phyloP scores from a whole-genome alignment of 2,888 invertebrate genomes.

The Acronicta alni region DNA sequence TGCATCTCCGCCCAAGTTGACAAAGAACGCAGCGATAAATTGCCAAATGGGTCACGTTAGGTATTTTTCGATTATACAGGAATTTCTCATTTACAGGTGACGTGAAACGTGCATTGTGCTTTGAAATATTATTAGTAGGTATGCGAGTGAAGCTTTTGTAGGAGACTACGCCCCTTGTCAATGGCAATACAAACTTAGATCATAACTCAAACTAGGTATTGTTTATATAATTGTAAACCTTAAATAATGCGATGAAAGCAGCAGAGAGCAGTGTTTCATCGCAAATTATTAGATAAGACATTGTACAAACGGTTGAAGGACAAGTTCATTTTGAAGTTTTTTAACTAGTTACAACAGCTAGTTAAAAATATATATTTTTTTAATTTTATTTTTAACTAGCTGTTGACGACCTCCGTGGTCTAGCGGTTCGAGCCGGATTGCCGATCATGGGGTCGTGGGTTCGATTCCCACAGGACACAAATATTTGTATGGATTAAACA shows the following conservation, averaged over 20 bases:
- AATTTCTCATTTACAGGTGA: conserved; percentile 44
- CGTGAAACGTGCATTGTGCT: conserved; percentile 30
- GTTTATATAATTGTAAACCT: not conserved
- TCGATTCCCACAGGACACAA: too few species aligned
- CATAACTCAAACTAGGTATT: not conserved
- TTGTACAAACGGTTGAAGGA: not conserved
- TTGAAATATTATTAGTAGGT: conserved; percentile 33
- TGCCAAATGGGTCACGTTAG: conserved; percentile 67
- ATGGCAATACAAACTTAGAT: not conserved
- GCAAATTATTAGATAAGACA: not conserved
- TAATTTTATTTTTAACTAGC: too few species aligned
- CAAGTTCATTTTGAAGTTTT: too few species aligned
- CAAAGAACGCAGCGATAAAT: conserved; percentile 80
- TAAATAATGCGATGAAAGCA: too few species aligned
- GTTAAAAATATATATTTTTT: too few species aligned
- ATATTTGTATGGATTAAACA: too few species aligned
- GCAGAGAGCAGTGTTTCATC: not conserved
- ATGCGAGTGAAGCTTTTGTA: conserved; percentile 19
- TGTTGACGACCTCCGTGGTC: too few species aligned
- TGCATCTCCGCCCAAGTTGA: conserved; percentile 76
- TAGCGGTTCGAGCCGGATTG: too few species aligned
- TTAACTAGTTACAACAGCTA: too few species aligned
- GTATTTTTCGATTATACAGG: conserved; percentile 71
- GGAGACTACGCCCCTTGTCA: not conserved
- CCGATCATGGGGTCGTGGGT: too few species aligned